Conservation (phyloP, 1,140 invertebrate genomes). For the Tetragonula clypearis region DNA sequence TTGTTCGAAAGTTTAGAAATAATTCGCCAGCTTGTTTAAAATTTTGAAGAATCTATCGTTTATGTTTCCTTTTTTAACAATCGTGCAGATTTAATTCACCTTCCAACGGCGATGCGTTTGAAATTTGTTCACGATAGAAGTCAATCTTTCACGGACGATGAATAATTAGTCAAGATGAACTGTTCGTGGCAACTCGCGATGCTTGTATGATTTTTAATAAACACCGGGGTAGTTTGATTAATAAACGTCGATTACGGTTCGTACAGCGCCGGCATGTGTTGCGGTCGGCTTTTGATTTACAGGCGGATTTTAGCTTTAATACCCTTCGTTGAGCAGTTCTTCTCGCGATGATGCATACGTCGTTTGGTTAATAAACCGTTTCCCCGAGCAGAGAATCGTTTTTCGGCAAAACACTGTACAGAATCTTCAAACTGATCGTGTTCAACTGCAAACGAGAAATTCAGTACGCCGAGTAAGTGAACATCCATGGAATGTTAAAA, state of each 20-base stretch:
- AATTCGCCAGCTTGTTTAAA: neutral
- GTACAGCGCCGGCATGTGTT: constrained; percentile 11
- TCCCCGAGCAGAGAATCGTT: neutral
- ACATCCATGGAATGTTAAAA: neutral
- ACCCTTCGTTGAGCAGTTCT: neutral
- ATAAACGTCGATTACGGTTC: constrained; percentile 44
- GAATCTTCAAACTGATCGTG: neutral
- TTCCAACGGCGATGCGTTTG: neutral
- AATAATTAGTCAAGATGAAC: neutral
- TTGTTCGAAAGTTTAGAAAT: too few relatives aligned
- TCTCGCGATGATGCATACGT: constrained; percentile 37
- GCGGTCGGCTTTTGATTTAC: constrained; percentile 27
- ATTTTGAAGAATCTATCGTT: neutral
- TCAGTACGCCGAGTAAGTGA: neutral
- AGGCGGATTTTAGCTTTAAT: constrained; percentile 34
- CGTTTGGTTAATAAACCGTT: constrained; percentile 26
- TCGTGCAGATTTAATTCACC: neutral
- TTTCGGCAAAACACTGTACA: neutral
- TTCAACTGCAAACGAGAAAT: neutral
- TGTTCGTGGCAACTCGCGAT: constrained; percentile 3
- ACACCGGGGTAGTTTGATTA: constrained; percentile 30
- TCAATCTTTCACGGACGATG: neutral
- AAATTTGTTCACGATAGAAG: neutral
- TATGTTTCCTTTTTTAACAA: neutral
- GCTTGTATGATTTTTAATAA: constrained; percentile 25